Conservation (phyloP, 2,113 vertebrate genomes). For the Aix galericulata region DNA sequence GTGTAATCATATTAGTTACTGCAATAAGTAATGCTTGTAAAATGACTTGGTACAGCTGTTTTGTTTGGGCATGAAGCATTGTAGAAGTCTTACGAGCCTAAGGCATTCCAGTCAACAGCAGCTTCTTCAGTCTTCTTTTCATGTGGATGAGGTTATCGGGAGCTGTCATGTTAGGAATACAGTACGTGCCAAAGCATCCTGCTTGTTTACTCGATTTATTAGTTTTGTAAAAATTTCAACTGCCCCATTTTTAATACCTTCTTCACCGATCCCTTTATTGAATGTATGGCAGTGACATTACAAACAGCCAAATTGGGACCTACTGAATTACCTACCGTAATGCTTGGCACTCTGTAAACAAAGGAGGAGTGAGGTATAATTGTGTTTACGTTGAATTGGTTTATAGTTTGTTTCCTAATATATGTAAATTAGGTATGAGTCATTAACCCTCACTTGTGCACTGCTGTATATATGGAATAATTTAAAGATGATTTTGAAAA, state of each 20-base stretch:
- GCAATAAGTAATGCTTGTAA: background rate
- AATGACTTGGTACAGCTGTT: background rate
- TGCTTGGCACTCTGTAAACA: slow-evolving; percentile 51
- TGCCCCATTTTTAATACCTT: background rate
- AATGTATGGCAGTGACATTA: background rate
- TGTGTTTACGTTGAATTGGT: slow-evolving; percentile 63
- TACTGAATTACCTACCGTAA: background rate
- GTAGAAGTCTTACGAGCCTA: background rate
- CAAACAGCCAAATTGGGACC: background rate
- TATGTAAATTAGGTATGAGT: slow-evolving; percentile 63
- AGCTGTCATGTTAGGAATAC: background rate
- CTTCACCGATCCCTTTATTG: background rate
- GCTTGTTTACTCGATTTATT: background rate
- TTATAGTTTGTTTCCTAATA: slow-evolving; percentile 67
- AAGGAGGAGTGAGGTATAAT: slow-evolving; percentile 54
- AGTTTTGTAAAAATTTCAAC: background rate
- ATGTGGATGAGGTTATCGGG: background rate
- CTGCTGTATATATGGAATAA: slow-evolving; percentile 49
- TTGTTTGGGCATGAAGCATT: background rate
- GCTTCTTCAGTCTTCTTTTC: background rate
- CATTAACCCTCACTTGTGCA: slow-evolving; percentile 62
- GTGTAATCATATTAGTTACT: background rate
- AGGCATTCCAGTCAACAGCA: background rate
- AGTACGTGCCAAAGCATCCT: background rate
- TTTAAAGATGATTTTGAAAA: slow-evolving; percentile 57